Evolutionary conservation across 2,797 vertebrate genomes (phyloP).

Genomic region (Hemitrygon akajei): DNA sequence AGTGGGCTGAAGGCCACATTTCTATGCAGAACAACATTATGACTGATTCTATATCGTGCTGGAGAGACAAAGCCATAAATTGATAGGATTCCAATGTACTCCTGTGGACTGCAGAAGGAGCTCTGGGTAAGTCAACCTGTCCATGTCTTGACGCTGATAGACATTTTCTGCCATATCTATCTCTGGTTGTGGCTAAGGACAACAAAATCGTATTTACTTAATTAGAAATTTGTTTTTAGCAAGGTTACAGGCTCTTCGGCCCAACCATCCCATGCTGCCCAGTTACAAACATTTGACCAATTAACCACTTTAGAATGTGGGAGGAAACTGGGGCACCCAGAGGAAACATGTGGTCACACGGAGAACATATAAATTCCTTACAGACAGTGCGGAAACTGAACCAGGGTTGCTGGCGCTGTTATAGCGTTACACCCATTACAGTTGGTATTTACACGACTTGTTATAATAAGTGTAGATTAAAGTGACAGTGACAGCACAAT

Average conservation of each 20-base stretch:
- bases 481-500: background rate
- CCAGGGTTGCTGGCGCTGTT: too few species aligned
- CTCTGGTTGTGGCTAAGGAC: background rate
- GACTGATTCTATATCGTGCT: background rate
- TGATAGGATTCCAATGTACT: background rate
- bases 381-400: too few species aligned
- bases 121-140: background rate
- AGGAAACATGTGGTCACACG: too few species aligned
- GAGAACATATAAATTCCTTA: too few species aligned
- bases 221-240: too few species aligned
- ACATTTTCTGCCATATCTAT: background rate
- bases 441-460: background rate
- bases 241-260: too few species aligned
- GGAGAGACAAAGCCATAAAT: background rate
- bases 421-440: background rate
- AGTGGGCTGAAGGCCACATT: too few species aligned
- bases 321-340: too few species aligned
- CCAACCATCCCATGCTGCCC: too few species aligned
- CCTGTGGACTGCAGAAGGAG: background rate
- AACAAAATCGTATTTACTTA: background rate
- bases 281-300: too few species aligned
- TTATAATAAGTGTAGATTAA: background rate
- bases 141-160: background rate
- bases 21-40: too few species aligned
- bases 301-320: too few species aligned